Evolutionary conservation across 30 jellyfish, hydroid and myxozoan species (phyloP), one percentile per base, ranked within the genome.

Genomic region (Mastigias papua): DNA sequence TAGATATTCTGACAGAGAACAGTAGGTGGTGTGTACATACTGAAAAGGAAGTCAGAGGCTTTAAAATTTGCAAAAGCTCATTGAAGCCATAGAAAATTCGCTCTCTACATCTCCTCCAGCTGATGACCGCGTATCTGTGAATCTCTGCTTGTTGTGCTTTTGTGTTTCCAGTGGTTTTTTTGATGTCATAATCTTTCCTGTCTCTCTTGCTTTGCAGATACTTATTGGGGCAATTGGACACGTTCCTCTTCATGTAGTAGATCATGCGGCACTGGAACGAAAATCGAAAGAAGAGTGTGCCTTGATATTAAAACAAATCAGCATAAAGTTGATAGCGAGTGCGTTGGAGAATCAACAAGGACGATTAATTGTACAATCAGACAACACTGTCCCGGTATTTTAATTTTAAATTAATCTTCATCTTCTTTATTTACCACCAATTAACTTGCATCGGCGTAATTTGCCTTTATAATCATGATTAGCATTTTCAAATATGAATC

Each of bases 191-290:
- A 17, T 15, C 26, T 15, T 42, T 42, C 13, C 54, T 42, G 13
- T 4, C 13, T 42, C 0, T 42, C 54, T 15, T 42, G 0, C 54
- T 29, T 34, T 34, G 22, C 64, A 82, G 91, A 82, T 34, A 32
- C 61, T 15, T 35, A 1, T 54, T 82, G 91, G 91, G 34, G 76
- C 0, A 29, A 48, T 27, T 82, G 91, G 91, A 49, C 73, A 16
- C 32, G 49, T 28, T 21, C 65, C 3, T 16, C 34, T 13, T 67
- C 76, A 20, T 82, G 91, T 57, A 69, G 84, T 54, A 72, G 17
- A 23, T 13, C 91, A 2, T 82, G 91, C 29, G 91, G 91, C 65
- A 64, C 10, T 51, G 91, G 91, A 7, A 8, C 10, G 32, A 54
- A 25, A 34, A 60, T n/a, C n/a, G 23, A 29, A 50, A 67, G 48